Evolutionary conservation across 1,140 invertebrate genomes (phyloP).

Genomic region (Drosophila kepulauana): DNA sequence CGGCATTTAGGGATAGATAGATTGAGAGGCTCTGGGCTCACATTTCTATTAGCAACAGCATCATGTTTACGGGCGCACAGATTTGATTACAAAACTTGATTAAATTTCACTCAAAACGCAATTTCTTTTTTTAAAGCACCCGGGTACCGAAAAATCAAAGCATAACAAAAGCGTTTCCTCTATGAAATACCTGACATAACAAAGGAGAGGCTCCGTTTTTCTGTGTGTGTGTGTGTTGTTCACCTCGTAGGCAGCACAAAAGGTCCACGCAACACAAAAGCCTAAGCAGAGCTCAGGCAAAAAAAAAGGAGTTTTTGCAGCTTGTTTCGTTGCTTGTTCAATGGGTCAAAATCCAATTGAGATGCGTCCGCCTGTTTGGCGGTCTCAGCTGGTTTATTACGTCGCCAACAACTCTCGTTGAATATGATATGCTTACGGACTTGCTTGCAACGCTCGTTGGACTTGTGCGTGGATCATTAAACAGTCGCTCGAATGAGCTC

Average conservation of each 20-base stretch:
- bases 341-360: slow-evolving; percentile 28
- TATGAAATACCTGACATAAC: slow-evolving; percentile 41
- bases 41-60: slow-evolving; percentile 64
- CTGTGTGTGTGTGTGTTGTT: slow-evolving; percentile 5
- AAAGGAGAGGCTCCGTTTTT: slow-evolving; percentile 12
- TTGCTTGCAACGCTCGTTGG: slow-evolving; percentile 4
- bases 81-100: slow-evolving; percentile 79
- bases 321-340: not conserved
- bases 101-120: slow-evolving; percentile 62
- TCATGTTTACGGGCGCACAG: slow-evolving; percentile 41
- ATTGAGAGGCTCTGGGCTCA: slow-evolving; percentile 40
- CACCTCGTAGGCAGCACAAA: slow-evolving; percentile 14
- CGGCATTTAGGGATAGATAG: slow-evolving; percentile 4
- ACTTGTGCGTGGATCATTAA: slow-evolving; percentile 28
- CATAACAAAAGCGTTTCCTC: slow-evolving; percentile 40
- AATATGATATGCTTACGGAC: slow-evolving; percentile 1
- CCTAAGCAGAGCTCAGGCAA: not conserved
- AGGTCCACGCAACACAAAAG: slow-evolving; percentile 12
- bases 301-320: slow-evolving; percentile 2
- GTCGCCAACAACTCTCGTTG: not conserved
- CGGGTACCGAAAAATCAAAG: slow-evolving; percentile 12
- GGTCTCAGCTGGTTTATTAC: slow-evolving; percentile 10
- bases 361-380: not conserved
- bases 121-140: slow-evolving; percentile 37
- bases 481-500: not conserved